These are phyloP conservation scores for Ginglymostoma cirratum DNA, from an alignment of 2,113 vertebrate genomes.

Conservation along the genomic window DNA sequence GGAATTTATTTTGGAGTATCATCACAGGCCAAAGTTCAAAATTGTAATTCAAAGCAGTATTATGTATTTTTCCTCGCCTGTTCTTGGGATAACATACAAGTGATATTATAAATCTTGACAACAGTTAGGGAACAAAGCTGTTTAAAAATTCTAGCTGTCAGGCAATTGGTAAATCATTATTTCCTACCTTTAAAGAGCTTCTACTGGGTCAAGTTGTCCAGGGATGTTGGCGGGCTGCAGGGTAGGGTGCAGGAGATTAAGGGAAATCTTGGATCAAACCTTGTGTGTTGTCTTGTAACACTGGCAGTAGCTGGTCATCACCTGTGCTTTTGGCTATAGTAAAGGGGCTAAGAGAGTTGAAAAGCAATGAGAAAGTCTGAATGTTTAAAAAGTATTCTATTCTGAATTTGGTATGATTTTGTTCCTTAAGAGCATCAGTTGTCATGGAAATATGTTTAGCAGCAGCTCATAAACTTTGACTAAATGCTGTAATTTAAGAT, in stretches of 20 bases:
- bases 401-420: neutral
- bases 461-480: slow-evolving; percentile 6
- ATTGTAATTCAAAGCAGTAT: neutral
- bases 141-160: neutral
- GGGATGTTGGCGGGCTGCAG: neutral
- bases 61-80: neutral
- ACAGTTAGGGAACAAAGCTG: neutral
- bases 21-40: neutral
- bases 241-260: no score
- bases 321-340: no score
- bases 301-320: neutral
- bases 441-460: neutral
- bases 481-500: slow-evolving; percentile 27
- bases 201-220: neutral
- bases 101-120: neutral
- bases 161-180: neutral
- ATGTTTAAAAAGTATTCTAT: neutral
- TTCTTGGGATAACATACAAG: neutral
- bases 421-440: neutral
- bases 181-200: neutral
- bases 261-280: neutral
- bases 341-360: neutral
- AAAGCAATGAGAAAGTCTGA: neutral
- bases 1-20: neutral
- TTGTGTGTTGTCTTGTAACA: neutral